These are phyloP conservation scores for Halcyon smyrnensis DNA, from an alignment of 2,797 vertebrate species.

Conservation along the genomic window DNA sequence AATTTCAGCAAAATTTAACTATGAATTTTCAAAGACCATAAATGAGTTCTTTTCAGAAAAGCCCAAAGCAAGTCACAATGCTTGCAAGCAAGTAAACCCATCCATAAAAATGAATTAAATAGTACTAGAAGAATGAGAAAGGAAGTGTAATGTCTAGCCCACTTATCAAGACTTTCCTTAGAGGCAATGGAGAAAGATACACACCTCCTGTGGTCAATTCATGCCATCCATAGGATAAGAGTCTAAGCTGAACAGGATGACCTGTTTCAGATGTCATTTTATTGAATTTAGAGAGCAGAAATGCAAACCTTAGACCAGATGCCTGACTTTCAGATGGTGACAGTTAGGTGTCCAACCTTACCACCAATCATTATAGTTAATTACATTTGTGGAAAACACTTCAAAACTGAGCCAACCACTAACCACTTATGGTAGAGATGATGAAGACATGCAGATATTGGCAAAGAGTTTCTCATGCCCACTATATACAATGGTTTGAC, in stretches of 20 bases:
- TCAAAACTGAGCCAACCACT: not conserved
- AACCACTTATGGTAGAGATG: not conserved
- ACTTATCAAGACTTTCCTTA: not conserved
- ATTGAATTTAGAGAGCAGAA: not conserved
- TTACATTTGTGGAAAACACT: not conserved
- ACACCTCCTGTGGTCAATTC: not conserved
- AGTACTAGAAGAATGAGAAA: not conserved
- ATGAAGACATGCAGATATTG: not conserved
- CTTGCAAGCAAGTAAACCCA: not conserved
- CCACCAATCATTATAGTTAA: not conserved
- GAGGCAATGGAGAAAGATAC: not conserved
- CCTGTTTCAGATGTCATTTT: not conserved
- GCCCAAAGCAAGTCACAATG: not conserved
- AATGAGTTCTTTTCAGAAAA: not conserved
- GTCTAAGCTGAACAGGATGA: not conserved
- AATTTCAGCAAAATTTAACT: conserved; percentile 50
- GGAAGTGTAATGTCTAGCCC: not conserved
- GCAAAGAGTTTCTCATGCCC: not conserved
- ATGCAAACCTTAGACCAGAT: not conserved
- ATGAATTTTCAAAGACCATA: not conserved
- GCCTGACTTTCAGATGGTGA: not conserved
- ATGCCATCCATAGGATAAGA: not conserved
- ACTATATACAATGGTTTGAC: not conserved
- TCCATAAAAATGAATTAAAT: not conserved
- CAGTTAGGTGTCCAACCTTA: not conserved